Conservation (phyloP, 2,888 invertebrate genomes). For the Rotaria sp. region DNA sequence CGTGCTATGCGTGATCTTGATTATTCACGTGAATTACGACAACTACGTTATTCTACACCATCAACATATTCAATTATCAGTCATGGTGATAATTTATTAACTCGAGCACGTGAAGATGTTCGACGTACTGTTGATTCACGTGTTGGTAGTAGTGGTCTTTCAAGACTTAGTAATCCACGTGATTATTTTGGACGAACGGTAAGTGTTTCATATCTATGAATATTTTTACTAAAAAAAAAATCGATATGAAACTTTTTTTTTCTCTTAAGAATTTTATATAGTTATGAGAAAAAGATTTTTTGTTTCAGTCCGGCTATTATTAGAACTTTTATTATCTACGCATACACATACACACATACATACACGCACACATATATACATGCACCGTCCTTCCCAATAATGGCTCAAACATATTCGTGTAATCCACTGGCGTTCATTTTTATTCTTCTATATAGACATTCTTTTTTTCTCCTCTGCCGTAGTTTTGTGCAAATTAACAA, state of each 20-base stretch:
- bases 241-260: neutral
- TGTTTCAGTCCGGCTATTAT: neutral
- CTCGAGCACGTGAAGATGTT: neutral
- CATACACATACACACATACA: neutral
- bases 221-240: neutral
- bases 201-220: neutral
- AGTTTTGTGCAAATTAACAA: neutral
- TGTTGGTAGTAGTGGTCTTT: neutral
- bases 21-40: slow-evolving; percentile 11
- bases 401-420: neutral
- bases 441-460: neutral
- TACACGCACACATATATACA: neutral
- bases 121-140: neutral
- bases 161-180: neutral
- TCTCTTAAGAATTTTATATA: neutral
- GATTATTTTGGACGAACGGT: slow-evolving; percentile 26
- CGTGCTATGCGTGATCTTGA: slow-evolving; percentile 26
- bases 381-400: neutral
- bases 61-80: neutral
- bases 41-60: neutral
- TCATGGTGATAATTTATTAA: neutral
- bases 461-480: neutral
- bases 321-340: neutral
- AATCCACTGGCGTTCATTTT: neutral
- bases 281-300: neutral